Evolutionary conservation across 2,797 vertebrate species (phyloP).

Genomic region (Oreochromis mossambicus): DNA sequence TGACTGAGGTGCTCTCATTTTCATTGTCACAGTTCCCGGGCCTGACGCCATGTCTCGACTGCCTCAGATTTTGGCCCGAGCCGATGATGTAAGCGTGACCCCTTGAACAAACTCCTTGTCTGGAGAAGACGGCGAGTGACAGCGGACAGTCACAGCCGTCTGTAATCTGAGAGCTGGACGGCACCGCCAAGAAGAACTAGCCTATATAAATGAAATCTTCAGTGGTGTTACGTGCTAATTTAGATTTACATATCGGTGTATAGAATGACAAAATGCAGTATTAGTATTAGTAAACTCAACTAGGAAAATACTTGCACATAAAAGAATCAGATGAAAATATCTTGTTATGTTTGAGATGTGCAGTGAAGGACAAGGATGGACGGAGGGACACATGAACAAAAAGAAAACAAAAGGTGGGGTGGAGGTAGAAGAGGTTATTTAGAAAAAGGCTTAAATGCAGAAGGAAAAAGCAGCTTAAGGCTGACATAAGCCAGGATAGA

Average conservation of each 20-base stretch:
- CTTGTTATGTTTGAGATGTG: neutral
- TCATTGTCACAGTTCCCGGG: slow-evolving; percentile 58
- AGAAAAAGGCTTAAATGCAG: slow-evolving; percentile 21
- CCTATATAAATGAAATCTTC: neutral
- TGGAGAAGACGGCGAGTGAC: slow-evolving; percentile 22
- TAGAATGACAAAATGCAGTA: neutral
- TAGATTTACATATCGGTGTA: neutral
- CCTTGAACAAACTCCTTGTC: slow-evolving; percentile 30
- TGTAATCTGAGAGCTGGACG: slow-evolving; percentile 5
- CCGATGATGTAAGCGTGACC: slow-evolving; percentile 51
- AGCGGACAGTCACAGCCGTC: neutral
- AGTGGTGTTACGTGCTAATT: neutral
- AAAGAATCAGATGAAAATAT: neutral
- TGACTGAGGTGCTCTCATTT: slow-evolving; percentile 59
- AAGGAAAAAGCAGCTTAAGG: slow-evolving; percentile 41
- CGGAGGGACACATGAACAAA: slow-evolving; percentile 5
- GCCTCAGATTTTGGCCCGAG: slow-evolving; percentile 34
- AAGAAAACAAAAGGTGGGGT: slow-evolving; percentile 10
- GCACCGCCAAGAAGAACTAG: neutral
- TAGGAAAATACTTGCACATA: neutral
- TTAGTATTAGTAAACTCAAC: neutral
- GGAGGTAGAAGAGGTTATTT: slow-evolving; percentile 2
- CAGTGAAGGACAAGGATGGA: slow-evolving; percentile 8
- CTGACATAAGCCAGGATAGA: slow-evolving; percentile 15
- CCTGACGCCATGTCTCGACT: slow-evolving; percentile 65